Base-by-base conservation (phyloP, 2,113 vertebrate species). In the Percopsis transmontana region DNA sequence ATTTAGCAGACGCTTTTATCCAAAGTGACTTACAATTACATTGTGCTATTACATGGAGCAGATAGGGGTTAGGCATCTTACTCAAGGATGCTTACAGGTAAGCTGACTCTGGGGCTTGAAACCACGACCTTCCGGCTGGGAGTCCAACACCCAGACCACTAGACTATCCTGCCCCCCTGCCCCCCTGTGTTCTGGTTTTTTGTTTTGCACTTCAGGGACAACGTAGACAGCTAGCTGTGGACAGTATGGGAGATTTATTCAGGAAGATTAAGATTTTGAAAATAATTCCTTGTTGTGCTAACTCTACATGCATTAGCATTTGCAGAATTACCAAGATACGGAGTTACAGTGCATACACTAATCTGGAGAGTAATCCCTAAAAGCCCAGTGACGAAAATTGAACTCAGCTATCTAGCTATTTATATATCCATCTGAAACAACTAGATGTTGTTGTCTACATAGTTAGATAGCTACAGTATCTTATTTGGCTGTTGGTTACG, bases 271-370 rank as follows among this genome's bases (percentile, higher is more conserved):
- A 16, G 54, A 23, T 16, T 4, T 18, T 38, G 33, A 2, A 9
- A 23, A 19, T 44, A 59, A 21, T 59, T 58, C 55, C 38, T 16
- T 20, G 57, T 59, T 21, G 40, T 41, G 23, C 8, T 18, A 7
- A 16, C 24, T 10, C 51, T 53, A 19, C 21, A 53, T 23, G 3
- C 7, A 24, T 11, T 16, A 45, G 10, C 59, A 27, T 47, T 33
- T 33, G 44, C 44, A 27, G 45, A n/a, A n/a, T 62, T 44, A 52
- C 20, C 47, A 15, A 41, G 59, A 50, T 19, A 20, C 1, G 61
- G 61, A 20, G 52, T 52, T 41, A 10, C 56, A 60, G 20, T n/a
- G 19, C 18, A 40, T 5, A 42, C 56, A 42, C 44, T 50, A 63
- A 63, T 40, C 61, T 33, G 15, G 20, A 21, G 27, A 20, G 19